phyloP scores from a whole-genome alignment of 37 sponge, comb jelly and placozoan genomes.

The Diacarnus erythraeanus region DNA sequence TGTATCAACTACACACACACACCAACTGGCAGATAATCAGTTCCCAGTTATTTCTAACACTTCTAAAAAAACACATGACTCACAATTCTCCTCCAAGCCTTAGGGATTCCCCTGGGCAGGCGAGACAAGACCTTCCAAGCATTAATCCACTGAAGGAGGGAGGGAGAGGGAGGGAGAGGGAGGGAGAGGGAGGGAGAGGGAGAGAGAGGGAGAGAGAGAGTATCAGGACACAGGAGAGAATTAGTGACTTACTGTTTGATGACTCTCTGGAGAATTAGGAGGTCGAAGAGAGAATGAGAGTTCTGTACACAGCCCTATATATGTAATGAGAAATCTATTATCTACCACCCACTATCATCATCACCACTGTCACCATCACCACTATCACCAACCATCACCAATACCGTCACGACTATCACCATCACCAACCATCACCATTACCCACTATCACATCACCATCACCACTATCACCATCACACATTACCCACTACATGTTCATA shows the following conservation, averaged over 20 bases:
- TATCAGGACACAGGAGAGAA: neutral
- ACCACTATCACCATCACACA: too few species aligned
- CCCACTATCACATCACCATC: too few species aligned
- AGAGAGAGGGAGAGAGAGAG: neutral
- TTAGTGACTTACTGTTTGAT: conserved; percentile 7
- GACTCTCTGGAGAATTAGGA: neutral
- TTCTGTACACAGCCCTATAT: conserved; percentile 3
- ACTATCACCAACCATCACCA: too few species aligned
- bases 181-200: neutral
- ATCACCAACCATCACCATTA: too few species aligned
- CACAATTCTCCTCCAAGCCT: conserved; percentile 61
- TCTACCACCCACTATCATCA: too few species aligned
- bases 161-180: neutral
- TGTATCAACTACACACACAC: neutral
- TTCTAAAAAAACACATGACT: too few species aligned
- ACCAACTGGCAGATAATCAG: too few species aligned
- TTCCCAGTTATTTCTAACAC: too few species aligned
- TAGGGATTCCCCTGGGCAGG: conserved; percentile 45
- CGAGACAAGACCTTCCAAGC: conserved; percentile 61
- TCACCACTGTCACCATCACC: too few species aligned
- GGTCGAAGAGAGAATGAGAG: conserved; percentile 21
- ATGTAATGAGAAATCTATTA: too few species aligned
- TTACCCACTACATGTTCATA: too few species aligned
- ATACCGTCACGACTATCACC: too few species aligned
- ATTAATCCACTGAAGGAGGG: conserved; percentile 46